Evolutionary conservation across 2,888 invertebrate species (phyloP), one percentile per base, ranked within the genome.

Genomic region (Callinectes sapidus): DNA sequence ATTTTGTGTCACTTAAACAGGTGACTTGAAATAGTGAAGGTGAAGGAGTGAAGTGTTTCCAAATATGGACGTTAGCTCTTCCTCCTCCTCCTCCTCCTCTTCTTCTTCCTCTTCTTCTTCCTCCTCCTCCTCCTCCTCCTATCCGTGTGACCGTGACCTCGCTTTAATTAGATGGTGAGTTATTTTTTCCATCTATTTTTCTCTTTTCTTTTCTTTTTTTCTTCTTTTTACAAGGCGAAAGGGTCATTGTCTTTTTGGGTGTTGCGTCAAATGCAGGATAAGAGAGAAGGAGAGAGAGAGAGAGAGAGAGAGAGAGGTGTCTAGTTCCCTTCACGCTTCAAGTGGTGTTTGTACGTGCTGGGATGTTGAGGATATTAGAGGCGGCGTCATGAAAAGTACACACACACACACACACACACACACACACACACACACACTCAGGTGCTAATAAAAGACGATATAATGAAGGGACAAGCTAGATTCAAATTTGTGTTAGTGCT

Each of bases 131-230:
- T 77, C 77, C 77, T 32, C 28, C 5, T 32, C 77, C 14, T n/a
- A 32, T 8, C 81, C 81, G 81, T 81, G 81, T 81, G 81, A 81
- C 81, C 81, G 81, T 81, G 81, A 81, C 81, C 81, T 81, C 13
- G 16, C 23, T 35, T 35, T 81, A 81, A 81, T 81, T 35, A 81
- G 81, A 81, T 16, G 81, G 35, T 81, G 35, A 35, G 32, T 35
- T 39, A 39, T 39, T 39, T 39, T 18, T 18, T 14, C 61, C 10
- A 18, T 61, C 5, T 39, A 39, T 39, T 39, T 39, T 39, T 5
- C 39, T 8, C 35, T 81, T 81, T 35, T 81, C n/a, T n/a, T n/a
- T n/a, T n/a, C n/a, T n/a, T n/a, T n/a, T n/a, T 32, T 6, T 77
- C 32, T 77, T 8, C 35, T 81, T 81, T 35, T 81, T 1, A 81